These are phyloP conservation scores for Neomicropteryx cornuta DNA, from an alignment of 1,140 invertebrate genomes.

Conservation along the genomic window DNA sequence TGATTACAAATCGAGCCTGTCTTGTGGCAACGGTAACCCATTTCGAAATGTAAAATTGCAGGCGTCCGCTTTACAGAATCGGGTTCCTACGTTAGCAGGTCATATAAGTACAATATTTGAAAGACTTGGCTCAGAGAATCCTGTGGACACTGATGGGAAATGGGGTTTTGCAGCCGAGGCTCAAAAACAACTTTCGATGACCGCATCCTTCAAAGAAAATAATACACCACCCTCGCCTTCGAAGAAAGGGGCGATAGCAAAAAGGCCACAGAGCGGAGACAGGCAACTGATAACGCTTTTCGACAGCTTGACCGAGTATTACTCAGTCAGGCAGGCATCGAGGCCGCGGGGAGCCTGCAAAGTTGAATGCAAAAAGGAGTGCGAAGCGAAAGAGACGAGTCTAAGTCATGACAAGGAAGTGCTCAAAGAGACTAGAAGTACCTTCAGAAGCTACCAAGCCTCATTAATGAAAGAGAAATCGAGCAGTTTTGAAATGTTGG, in stretches of 20 bases:
- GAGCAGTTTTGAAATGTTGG: background rate
- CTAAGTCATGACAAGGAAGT: constrained; percentile 20
- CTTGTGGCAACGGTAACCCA: no score
- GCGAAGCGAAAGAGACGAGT: constrained; percentile 14
- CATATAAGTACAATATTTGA: constrained; percentile 35
- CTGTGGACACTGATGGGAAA: constrained; percentile 43
- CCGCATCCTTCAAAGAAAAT: constrained; percentile 16
- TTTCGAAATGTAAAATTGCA: no score
- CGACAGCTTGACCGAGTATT: constrained; percentile 78
- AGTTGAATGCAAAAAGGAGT: constrained; percentile 38
- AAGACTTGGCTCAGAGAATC: constrained; percentile 31
- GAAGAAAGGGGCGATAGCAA: constrained; percentile 23
- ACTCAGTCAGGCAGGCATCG: constrained; percentile 49
- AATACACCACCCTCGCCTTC: constrained; percentile 4
- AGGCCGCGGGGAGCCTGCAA: constrained; percentile 28
- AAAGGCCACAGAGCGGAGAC: constrained; percentile 30
- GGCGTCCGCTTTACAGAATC: no score
- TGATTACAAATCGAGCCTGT: no score
- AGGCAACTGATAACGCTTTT: constrained; percentile 58
- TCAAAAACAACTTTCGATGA: constrained; percentile 33
- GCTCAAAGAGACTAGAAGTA: constrained; percentile 33
- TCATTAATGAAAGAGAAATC: constrained; percentile 14
- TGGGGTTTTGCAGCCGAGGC: constrained; percentile 71
- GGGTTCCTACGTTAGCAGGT: no score
- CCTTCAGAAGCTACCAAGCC: constrained; percentile 28